Evolutionary conservation across 2,113 vertebrate species (phyloP).

Genomic region (Alectura lathami): DNA sequence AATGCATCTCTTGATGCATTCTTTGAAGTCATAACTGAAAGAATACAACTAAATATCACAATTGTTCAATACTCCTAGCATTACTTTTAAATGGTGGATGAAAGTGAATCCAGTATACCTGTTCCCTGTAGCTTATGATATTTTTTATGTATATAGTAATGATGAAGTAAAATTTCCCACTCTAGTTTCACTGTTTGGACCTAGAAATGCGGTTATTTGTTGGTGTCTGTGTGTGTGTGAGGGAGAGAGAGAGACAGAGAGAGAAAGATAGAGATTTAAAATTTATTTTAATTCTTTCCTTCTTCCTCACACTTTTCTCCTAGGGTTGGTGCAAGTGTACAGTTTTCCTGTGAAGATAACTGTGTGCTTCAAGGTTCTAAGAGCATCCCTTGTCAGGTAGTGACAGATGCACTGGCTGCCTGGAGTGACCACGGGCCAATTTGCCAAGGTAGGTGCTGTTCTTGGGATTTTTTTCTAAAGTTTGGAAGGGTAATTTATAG

Average conservation of each 20-base stretch:
- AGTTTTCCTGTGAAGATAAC: constrained; percentile 97
- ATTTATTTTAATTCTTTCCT: background rate
- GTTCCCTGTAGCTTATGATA: fast-evolving
- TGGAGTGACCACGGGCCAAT: constrained; percentile 98
- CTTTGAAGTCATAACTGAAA: background rate
- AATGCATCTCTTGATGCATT: background rate
- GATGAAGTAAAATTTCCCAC: background rate
- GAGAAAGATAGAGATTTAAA: too few species aligned
- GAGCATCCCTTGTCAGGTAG: constrained; percentile 95
- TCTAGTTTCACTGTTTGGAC: background rate
- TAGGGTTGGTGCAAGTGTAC: constrained; percentile 91
- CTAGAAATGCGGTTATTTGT: background rate
- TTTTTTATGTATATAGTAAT: background rate
- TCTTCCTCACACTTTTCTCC: background rate
- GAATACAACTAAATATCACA: background rate
- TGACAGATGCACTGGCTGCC: constrained; percentile 94
- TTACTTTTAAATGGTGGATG: background rate
- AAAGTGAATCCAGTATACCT: background rate
- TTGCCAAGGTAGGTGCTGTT: constrained; percentile 87
- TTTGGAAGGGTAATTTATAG: background rate
- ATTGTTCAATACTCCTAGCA: background rate
- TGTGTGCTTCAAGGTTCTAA: constrained; percentile 97
- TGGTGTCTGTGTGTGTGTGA: background rate
- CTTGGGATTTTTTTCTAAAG: background rate
- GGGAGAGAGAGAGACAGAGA: too few species aligned